A percentile compares a stretch with the other conserved stretches of the same genome.
phyloP scores from a whole-genome alignment of 2,113 vertebrate species.

The Paraplagusia blochii region DNA sequence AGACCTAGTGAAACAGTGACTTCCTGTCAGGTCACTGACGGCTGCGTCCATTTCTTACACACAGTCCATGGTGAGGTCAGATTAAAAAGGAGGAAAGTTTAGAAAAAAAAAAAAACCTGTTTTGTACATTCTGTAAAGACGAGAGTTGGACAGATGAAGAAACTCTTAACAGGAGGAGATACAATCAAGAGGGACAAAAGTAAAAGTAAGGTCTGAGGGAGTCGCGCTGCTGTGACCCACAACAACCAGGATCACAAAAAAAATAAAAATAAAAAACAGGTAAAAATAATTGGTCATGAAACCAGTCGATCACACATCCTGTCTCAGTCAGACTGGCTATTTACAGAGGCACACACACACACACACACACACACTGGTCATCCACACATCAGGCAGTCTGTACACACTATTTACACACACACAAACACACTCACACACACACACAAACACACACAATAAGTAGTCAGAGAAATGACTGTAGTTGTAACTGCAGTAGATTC shows the following conservation, averaged over 20 bases:
- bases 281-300: slow-evolving; percentile 56
- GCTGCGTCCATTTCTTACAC: too few species aligned
- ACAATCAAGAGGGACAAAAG: neutral
- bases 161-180: slow-evolving; percentile 12
- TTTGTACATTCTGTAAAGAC: too few species aligned
- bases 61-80: too few species aligned
- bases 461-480: slow-evolving; percentile 65
- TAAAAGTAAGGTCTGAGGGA: slow-evolving; percentile 7
- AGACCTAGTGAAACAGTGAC: too few species aligned
- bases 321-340: slow-evolving; percentile 58
- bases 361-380: slow-evolving; percentile 55
- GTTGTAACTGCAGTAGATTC: too few species aligned
- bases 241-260: neutral
- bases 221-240: slow-evolving; percentile 10
- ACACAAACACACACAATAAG: too few species aligned
- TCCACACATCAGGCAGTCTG: slow-evolving; percentile 48
- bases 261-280: slow-evolving; percentile 23
- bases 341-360: slow-evolving; percentile 68
- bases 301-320: slow-evolving; percentile 45
- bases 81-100: too few species aligned
- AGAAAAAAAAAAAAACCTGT: too few species aligned
- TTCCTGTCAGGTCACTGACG: too few species aligned
- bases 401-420: slow-evolving; percentile 68
- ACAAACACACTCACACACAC: slow-evolving; percentile 27
- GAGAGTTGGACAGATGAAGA: too few species aligned